Conservation (phyloP, 2,888 invertebrate species). For the Metalampra italica region DNA sequence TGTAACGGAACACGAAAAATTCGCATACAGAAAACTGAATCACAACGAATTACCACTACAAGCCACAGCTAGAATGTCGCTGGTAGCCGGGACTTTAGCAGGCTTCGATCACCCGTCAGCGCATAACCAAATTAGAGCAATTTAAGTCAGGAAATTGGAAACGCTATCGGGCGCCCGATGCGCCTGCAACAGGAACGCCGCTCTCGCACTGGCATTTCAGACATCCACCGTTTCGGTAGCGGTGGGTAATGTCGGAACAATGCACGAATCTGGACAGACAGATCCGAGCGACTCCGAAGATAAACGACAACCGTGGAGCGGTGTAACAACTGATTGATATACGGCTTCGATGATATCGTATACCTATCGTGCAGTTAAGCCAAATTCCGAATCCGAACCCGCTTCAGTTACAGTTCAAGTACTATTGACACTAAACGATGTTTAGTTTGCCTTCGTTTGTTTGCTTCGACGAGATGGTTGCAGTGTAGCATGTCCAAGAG, state of each 20-base stretch:
- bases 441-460: constrained; percentile 49
- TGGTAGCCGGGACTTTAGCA: constrained; percentile 43
- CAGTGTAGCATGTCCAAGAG: neutral
- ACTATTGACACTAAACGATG: constrained; percentile 70
- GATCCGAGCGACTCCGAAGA: constrained; percentile 69
- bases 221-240: constrained; percentile 68
- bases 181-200: constrained; percentile 58
- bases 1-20: no score
- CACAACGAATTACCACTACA: constrained; percentile 43
- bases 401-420: constrained; percentile 69
- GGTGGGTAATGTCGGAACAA: constrained; percentile 72
- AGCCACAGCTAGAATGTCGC: constrained; percentile 43
- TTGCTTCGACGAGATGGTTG: constrained; percentile 4
- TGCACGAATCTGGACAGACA: constrained; percentile 74
- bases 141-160: constrained; percentile 78
- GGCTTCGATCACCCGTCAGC: constrained; percentile 70
- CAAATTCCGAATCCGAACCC: constrained; percentile 69
- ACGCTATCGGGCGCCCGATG: constrained; percentile 65
- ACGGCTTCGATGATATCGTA: constrained; percentile 68
- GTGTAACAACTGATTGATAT: constrained; percentile 77
- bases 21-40: constrained; percentile 1
- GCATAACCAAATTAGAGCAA: constrained; percentile 77
- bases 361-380: constrained; percentile 46
- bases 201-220: constrained; percentile 68
- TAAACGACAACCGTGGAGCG: constrained; percentile 73